These are phyloP conservation scores for Axinella damicornis DNA, from an alignment of 37 sponge, comb jelly and placozoan genomes.

Conservation along the genomic window DNA sequence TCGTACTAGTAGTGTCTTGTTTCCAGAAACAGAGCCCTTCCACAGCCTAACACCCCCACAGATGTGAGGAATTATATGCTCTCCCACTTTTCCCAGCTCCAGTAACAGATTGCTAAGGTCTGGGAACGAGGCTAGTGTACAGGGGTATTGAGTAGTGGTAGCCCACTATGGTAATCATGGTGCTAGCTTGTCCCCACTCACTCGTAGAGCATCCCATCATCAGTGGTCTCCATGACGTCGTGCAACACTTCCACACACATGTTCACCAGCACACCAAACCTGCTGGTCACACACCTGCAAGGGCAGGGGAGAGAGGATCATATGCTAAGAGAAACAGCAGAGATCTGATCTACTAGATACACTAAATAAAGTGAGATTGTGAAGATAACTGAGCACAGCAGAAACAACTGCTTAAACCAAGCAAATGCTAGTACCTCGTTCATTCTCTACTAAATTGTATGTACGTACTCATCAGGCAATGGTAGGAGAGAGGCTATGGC, in stretches of 20 bases:
- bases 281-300: conserved; percentile 60
- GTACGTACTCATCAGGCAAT: conserved; percentile 61
- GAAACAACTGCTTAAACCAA: too few relatives aligned
- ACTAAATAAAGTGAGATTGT: background rate
- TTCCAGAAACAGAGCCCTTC: too few relatives aligned
- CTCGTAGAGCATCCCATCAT: conserved; percentile 46
- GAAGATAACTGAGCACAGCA: too few relatives aligned
- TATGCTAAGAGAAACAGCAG: background rate
- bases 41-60: too few relatives aligned
- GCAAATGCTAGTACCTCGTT: too few relatives aligned
- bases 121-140: too few relatives aligned
- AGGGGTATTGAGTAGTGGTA: too few relatives aligned
- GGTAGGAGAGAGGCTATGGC: conserved; percentile 77
- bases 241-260: conserved; percentile 83
- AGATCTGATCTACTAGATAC: background rate
- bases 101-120: background rate
- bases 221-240: conserved; percentile 71
- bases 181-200: conserved; percentile 37
- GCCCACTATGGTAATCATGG: background rate
- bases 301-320: background rate
- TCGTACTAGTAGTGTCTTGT: too few relatives aligned
- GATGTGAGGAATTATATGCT: too few relatives aligned
- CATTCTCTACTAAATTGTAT: too few relatives aligned
- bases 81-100: too few relatives aligned
- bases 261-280: conserved; percentile 65